Percentiles rank a stretch among this genome's conserved stretches.
These are phyloP conservation scores for Dione vanillae DNA, from an alignment of 2,888 invertebrate species.

Conservation along the genomic window DNA sequence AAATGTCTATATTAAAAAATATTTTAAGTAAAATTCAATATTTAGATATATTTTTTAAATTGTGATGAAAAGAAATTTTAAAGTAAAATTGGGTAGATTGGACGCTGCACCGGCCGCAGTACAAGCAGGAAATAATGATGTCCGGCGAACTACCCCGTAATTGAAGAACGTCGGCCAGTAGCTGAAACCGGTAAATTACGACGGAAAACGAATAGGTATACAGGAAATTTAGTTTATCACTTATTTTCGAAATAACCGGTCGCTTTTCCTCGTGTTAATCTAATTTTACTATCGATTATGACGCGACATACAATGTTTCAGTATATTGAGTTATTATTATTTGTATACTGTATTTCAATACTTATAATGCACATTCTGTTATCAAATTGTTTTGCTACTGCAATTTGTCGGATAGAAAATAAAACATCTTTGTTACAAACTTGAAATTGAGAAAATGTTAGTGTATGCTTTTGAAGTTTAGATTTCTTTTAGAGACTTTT, in stretches of 20 bases:
- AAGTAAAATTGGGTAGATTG: conserved; percentile 44
- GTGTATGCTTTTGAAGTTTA: conserved; percentile 66
- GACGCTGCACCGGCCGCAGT: conserved; percentile 45
- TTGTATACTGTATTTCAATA: background rate
- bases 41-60: conserved; percentile 14
- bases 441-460: conserved; percentile 77
- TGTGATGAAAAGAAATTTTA: conserved; percentile 34
- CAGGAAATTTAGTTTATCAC: conserved; percentile 65
- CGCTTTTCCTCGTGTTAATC: conserved; percentile 29
- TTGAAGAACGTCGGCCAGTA: conserved; percentile 65
- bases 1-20: too few species aligned
- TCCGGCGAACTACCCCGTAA: conserved; percentile 66
- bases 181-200: conserved; percentile 62
- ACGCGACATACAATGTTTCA: background rate
- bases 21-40: background rate
- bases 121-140: conserved; percentile 72
- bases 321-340: background rate
- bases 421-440: conserved; percentile 81
- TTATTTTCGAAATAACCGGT: conserved; percentile 56
- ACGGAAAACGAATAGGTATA: conserved; percentile 63
- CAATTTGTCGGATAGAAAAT: conserved; percentile 78
- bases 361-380: conserved; percentile 7
- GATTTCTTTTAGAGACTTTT: conserved; percentile 52
- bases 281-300: conserved; percentile 30
- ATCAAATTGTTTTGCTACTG: conserved; percentile 71